Evolutionary conservation across 1,140 invertebrate genomes (phyloP).

Genomic region (Callitettix versicolor): DNA sequence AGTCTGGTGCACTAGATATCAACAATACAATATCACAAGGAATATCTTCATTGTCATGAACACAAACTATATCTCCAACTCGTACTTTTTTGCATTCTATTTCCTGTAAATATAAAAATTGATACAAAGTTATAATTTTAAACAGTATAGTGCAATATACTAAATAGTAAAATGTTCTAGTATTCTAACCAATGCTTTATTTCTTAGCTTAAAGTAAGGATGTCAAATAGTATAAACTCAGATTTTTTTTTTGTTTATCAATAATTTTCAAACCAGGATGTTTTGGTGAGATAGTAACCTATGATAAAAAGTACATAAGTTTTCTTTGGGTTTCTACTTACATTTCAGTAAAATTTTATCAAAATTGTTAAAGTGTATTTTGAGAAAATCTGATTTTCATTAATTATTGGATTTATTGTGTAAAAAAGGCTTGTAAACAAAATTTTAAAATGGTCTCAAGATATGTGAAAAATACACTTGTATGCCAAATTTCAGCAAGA

Average conservation of each 20-base stretch:
- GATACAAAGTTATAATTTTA: too few relatives aligned
- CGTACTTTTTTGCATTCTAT: constrained; percentile 45
- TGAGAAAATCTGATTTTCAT: neutral
- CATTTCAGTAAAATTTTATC: neutral
- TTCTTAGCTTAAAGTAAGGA: too few relatives aligned
- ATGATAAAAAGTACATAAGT: too few relatives aligned
- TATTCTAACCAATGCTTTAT: neutral
- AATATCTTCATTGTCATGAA: constrained; percentile 57
- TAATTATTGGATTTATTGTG: neutral
- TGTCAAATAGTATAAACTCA: too few relatives aligned
- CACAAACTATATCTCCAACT: constrained; percentile 65
- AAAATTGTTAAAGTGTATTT: neutral
- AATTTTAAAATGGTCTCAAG: too few relatives aligned
- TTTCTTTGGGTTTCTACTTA: too few relatives aligned
- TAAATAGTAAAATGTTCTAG: neutral
- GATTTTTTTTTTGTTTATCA: too few relatives aligned
- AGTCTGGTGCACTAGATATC: constrained; percentile 38
- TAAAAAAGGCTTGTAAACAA: constrained; percentile 1
- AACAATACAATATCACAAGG: constrained; percentile 72
- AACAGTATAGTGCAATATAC: neutral
- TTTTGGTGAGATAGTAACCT: too few relatives aligned
- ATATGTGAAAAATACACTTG: too few relatives aligned
- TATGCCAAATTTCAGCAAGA: too few relatives aligned
- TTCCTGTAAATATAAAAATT: constrained; percentile 25
- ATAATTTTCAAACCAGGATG: too few relatives aligned